These are phyloP conservation scores for Cosmia trapezina DNA, from an alignment of 2,888 invertebrate species.

Conservation along the genomic window DNA sequence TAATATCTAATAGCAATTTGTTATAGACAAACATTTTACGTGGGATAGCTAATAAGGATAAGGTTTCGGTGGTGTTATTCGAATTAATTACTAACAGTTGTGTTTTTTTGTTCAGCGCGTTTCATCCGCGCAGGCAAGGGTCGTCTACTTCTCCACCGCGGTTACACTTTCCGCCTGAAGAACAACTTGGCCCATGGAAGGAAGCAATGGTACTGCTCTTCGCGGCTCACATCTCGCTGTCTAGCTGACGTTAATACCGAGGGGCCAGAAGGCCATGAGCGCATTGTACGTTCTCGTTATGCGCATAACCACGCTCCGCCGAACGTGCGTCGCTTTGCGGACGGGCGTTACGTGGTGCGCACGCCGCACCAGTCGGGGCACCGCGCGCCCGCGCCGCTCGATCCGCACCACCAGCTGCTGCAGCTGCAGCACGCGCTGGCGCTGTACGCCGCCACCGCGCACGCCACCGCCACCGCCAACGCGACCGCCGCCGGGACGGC, in stretches of 20 bases:
- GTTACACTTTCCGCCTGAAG: slow-evolving; percentile 88
- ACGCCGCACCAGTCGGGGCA: slow-evolving; percentile 89
- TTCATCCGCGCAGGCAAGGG: slow-evolving; percentile 89
- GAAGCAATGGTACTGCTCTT: slow-evolving; percentile 89
- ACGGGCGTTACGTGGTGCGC: slow-evolving; percentile 88
- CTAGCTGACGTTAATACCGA: slow-evolving; percentile 88
- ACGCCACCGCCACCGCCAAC: slow-evolving; percentile 84
- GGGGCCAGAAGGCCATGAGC: slow-evolving; percentile 88
- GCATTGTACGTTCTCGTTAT: slow-evolving; percentile 87
- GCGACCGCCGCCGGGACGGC: slow-evolving; percentile 76
- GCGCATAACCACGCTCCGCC: slow-evolving; percentile 89
- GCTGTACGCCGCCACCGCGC: slow-evolving; percentile 86
- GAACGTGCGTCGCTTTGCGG: slow-evolving; percentile 87
- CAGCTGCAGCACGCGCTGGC: slow-evolving; percentile 88
- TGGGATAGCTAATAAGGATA: slow-evolving; percentile 30
- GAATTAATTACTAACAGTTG: slow-evolving; percentile 58
- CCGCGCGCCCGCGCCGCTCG: slow-evolving; percentile 86
- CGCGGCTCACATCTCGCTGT: slow-evolving; percentile 87
- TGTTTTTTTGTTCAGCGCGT: slow-evolving; percentile 78
- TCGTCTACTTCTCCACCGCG: slow-evolving; percentile 85
- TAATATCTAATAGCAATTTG: neutral
- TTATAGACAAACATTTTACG: slow-evolving; percentile 30
- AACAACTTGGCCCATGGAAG: slow-evolving; percentile 88
- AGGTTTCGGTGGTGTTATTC: slow-evolving; percentile 18
- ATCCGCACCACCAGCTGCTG: slow-evolving; percentile 87